A percentile compares a stretch with the other conserved stretches of the same genome.
Evolutionary conservation across 1,140 invertebrate species (phyloP).

Genomic region (Phymorhynchus buccinoides): DNA sequence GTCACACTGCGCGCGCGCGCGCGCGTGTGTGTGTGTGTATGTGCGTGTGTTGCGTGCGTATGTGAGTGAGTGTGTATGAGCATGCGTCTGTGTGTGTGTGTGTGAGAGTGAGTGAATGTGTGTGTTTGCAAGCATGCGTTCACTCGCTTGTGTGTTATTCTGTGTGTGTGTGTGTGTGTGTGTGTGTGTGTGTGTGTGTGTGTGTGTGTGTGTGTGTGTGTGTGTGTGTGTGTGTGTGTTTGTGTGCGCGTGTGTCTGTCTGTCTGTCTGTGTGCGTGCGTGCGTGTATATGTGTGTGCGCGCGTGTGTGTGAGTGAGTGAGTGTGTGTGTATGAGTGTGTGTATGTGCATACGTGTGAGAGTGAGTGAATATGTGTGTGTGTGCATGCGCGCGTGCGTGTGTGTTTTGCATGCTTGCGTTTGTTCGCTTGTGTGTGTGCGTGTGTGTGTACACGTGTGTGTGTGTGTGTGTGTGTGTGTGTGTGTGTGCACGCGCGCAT

Average conservation of each 20-base stretch:
- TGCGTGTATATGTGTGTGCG: neutral
- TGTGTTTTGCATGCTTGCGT: neutral
- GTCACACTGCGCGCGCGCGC: too few species aligned
- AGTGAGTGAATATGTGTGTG: neutral
- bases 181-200: neutral
- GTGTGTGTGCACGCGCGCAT: neutral
- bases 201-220: neutral
- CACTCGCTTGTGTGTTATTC: too few species aligned
- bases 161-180: too few species aligned
- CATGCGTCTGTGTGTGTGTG: too few species aligned
- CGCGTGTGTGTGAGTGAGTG: neutral
- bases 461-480: neutral
- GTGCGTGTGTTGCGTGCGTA: too few species aligned
- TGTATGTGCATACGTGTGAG: neutral
- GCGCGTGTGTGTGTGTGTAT: too few species aligned
- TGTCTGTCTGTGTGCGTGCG: neutral
- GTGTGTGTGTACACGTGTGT: neutral
- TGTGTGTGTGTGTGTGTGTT: neutral
- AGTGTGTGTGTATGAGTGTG: neutral
- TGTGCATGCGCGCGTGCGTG: constrained; percentile 16
- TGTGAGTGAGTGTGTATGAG: too few species aligned
- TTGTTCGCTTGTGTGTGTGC: neutral
- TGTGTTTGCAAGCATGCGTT: too few species aligned
- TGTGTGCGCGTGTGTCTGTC: neutral
- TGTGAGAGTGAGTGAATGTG: too few species aligned